Evolutionary conservation across 1,140 invertebrate species (phyloP).

Genomic region (Parasteatoda tepidariorum): DNA sequence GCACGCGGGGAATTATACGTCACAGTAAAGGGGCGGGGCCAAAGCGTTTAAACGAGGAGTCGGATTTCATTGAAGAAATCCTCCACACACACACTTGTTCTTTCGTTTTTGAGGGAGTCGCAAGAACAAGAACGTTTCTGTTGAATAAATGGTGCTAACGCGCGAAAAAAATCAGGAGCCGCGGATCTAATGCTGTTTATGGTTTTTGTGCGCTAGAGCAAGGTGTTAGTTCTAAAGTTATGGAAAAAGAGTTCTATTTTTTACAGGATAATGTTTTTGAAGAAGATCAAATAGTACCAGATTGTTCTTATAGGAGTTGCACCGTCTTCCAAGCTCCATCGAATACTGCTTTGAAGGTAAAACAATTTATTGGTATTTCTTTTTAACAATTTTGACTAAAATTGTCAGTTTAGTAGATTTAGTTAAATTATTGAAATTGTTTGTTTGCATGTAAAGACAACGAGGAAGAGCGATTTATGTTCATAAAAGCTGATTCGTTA

Average conservation of each 20-base stretch:
- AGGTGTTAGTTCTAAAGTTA: background rate
- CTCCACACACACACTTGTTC: background rate
- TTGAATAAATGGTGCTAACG: too few relatives aligned
- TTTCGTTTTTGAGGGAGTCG: background rate
- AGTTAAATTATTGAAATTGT: too few relatives aligned
- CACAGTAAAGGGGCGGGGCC: background rate
- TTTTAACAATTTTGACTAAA: too few relatives aligned
- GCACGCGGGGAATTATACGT: background rate
- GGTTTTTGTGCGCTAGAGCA: background rate
- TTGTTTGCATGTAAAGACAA: too few relatives aligned
- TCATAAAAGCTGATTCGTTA: too few relatives aligned
- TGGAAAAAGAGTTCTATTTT: conserved; percentile 45
- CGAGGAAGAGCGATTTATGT: too few relatives aligned
- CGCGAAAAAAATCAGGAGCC: too few relatives aligned
- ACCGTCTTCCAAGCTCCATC: background rate
- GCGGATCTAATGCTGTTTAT: background rate
- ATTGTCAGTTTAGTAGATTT: too few relatives aligned
- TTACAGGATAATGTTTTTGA: conserved; percentile 60
- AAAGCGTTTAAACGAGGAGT: background rate
- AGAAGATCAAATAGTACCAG: conserved; percentile 69
- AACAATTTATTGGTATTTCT: too few relatives aligned
- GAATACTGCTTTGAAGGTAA: background rate
- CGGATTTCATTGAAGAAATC: background rate
- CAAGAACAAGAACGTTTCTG: too few relatives aligned
- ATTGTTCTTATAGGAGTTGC: conserved; percentile 62